phyloP scores from a whole-genome alignment of 2,888 invertebrate species.

The Embidobia sp. region DNA sequence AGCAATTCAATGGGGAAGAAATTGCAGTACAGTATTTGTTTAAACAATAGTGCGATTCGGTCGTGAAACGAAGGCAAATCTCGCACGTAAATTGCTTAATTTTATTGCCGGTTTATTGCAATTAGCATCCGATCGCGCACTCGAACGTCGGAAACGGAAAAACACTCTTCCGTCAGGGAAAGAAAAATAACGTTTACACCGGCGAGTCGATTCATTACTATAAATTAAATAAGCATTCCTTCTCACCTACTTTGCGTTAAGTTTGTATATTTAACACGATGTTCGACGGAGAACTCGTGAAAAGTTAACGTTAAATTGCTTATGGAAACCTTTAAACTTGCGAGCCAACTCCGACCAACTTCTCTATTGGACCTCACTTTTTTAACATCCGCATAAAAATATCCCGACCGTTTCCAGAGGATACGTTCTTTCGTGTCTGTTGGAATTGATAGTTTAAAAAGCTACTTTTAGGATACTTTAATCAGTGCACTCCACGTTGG shows the following conservation, averaged over 20 bases:
- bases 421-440: constrained; percentile 9
- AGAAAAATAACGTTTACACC: neutral
- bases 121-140: neutral
- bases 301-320: constrained; percentile 23
- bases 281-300: constrained; percentile 20
- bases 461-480: constrained; percentile 2
- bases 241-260: constrained; percentile 17
- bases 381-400: constrained; percentile 21
- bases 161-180: neutral
- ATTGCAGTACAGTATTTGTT: constrained; percentile 31
- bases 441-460: constrained; percentile 22
- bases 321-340: constrained; percentile 20
- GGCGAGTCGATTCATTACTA: constrained; percentile 5
- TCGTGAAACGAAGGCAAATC: constrained; percentile 6
- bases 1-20: constrained; percentile 15
- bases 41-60: constrained; percentile 24
- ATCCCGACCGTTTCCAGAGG: constrained; percentile 1
- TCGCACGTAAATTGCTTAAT: neutral
- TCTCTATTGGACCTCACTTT: constrained; percentile 14
- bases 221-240: constrained; percentile 11
- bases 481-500: no score
- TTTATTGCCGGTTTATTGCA: neutral
- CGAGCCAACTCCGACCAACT: constrained; percentile 9
- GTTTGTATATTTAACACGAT: constrained; percentile 3
- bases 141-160: neutral